Conservation (phyloP, 2,113 vertebrate species). For the Neodontobutis hainanensis region DNA sequence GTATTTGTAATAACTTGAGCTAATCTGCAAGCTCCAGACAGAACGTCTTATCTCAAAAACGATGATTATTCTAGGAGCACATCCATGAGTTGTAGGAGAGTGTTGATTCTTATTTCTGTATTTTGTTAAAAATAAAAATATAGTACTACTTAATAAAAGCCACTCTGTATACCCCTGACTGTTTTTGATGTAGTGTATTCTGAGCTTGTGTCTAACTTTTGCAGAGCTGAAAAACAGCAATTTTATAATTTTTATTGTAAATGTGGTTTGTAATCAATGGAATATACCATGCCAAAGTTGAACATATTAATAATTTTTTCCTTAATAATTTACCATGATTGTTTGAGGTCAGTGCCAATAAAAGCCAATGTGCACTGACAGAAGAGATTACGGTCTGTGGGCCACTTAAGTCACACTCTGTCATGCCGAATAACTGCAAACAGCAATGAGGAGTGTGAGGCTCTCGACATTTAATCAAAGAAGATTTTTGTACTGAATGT, state of each 20-base stretch:
- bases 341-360: slow-evolving; percentile 28
- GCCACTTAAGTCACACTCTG: slow-evolving; percentile 20
- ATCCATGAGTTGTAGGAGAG: too few species aligned
- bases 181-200: background rate
- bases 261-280: background rate
- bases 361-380: slow-evolving; percentile 22
- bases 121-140: too few species aligned
- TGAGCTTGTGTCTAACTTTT: background rate
- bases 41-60: too few species aligned
- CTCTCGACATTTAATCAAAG: background rate
- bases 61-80: too few species aligned
- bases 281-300: background rate
- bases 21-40: too few species aligned
- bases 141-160: too few species aligned
- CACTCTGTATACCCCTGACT: too few species aligned
- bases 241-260: background rate
- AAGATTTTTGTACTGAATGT: background rate
- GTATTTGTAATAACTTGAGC: too few species aligned
- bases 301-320: slow-evolving; percentile 2
- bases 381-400: slow-evolving; percentile 15
- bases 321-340: slow-evolving; percentile 4
- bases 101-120: too few species aligned
- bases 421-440: slow-evolving; percentile 4
- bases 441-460: background rate
- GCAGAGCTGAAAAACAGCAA: background rate